Evolutionary conservation across 2,797 vertebrate species (phyloP).

Genomic region (Hylomyscus alleni): DNA sequence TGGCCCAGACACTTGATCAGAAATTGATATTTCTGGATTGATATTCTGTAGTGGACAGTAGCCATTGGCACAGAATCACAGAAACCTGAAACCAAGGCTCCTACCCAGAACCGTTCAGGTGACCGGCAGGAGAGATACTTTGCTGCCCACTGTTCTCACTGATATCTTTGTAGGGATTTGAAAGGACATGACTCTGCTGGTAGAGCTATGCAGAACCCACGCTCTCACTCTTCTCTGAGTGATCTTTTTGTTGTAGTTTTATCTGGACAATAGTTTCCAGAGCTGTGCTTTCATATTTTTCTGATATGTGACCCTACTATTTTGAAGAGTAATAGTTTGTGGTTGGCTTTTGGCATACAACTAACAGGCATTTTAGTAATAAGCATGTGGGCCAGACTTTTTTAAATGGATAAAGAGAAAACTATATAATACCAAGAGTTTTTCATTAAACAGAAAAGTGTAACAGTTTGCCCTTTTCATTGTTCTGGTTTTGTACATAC

Average conservation of each 20-base stretch:
- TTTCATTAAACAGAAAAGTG: conserved; percentile 74
- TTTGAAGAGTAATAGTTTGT: conserved; percentile 70
- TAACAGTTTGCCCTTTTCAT: conserved; percentile 73
- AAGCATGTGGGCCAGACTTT: conserved; percentile 60
- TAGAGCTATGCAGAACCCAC: conserved; percentile 64
- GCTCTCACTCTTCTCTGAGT: conserved; percentile 54
- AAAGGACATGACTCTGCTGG: background rate
- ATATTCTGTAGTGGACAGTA: conserved; percentile 39
- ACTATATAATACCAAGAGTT: conserved; percentile 59
- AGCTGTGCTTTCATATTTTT: conserved; percentile 74
- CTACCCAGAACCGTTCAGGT: conserved; percentile 63
- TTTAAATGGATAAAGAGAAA: conserved; percentile 76
- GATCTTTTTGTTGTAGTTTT: background rate
- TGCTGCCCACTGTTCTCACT: background rate
- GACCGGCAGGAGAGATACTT: fast-evolving
- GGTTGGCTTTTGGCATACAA: conserved; percentile 62
- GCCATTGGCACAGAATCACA: conserved; percentile 67
- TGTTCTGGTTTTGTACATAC: conserved; percentile 67
- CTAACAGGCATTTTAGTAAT: conserved; percentile 73
- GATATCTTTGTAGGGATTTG: conserved; percentile 22
- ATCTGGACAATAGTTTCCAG: conserved; percentile 70
- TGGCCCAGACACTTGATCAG: conserved; percentile 36
- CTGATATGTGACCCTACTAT: conserved; percentile 50
- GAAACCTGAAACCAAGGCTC: conserved; percentile 74
- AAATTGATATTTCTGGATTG: conserved; percentile 72